Conservation (phyloP, 2,113 vertebrate genomes). For the Hyperoodon ampullatus region DNA sequence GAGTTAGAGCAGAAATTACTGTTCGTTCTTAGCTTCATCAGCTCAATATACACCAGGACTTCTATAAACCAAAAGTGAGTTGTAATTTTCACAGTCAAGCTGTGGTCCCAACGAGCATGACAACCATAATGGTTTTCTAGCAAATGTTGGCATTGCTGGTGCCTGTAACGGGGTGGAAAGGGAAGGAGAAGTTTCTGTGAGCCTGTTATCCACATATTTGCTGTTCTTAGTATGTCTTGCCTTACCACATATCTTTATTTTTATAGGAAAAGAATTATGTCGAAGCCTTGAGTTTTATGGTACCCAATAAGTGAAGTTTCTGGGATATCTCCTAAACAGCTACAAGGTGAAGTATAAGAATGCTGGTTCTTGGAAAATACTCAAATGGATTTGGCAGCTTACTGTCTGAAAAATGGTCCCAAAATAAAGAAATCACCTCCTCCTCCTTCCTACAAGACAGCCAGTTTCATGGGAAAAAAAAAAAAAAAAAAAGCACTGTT, state of each 20-base stretch:
- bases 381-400: conserved; percentile 8
- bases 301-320: conserved; percentile 61
- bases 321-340: conserved; percentile 33
- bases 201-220: neutral
- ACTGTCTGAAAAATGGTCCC: conserved; percentile 43
- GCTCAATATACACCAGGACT: neutral
- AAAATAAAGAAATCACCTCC: conserved; percentile 51
- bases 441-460: conserved; percentile 23
- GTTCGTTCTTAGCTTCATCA: neutral
- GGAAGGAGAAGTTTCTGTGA: neutral
- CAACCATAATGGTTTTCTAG: neutral
- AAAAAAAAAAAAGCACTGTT: neutral
- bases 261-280: conserved; percentile 63
- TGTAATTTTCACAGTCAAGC: neutral
- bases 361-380: conserved; percentile 33
- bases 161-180: neutral
- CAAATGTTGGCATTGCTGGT: neutral
- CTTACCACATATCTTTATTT: conserved; percentile 56
- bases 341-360: conserved; percentile 39
- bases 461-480: neutral
- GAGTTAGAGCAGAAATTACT: neutral
- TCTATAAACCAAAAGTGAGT: neutral
- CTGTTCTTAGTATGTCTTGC: neutral
- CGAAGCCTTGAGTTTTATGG: conserved; percentile 48
- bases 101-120: neutral